Percentiles rank a stretch among this genome's conserved stretches.
These are phyloP conservation scores for Cosmia trapezina DNA, from an alignment of 2,888 invertebrate genomes.

Conservation along the genomic window DNA sequence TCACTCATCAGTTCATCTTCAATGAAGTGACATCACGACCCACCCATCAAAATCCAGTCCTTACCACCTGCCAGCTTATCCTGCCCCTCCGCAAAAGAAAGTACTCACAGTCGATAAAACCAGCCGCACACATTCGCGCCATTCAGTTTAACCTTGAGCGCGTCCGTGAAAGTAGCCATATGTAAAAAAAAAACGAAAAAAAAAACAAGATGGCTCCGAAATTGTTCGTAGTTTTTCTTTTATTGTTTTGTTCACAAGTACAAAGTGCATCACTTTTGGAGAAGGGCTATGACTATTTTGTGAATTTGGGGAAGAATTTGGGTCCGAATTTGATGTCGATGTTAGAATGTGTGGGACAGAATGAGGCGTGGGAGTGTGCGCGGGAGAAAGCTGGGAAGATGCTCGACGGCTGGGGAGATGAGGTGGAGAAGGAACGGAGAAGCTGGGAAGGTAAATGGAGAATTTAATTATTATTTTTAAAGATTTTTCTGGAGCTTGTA, in stretches of 20 bases:
- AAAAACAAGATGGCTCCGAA: conserved; percentile 75
- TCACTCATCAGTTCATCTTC: background rate
- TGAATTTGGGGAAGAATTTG: conserved; percentile 82
- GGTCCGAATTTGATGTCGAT: conserved; percentile 89
- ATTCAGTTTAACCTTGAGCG: conserved; percentile 77
- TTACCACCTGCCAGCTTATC: conserved; percentile 41
- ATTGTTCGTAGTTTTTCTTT: conserved; percentile 66
- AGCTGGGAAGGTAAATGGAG: conserved; percentile 82
- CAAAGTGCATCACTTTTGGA: conserved; percentile 82
- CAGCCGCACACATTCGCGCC: conserved; percentile 63
- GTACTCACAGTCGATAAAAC: conserved; percentile 69
- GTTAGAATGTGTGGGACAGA: conserved; percentile 87
- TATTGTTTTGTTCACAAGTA: conserved; percentile 74
- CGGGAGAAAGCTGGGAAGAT: conserved; percentile 89
- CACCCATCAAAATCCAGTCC: conserved; percentile 59
- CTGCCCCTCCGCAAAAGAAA: conserved; percentile 78
- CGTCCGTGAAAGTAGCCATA: conserved; percentile 53
- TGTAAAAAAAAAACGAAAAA: conserved; percentile 57
- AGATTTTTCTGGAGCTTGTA: no score
- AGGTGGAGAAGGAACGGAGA: conserved; percentile 80
- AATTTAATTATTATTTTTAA: background rate
- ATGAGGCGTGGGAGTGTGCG: conserved; percentile 89
- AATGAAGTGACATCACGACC: conserved; percentile 4
- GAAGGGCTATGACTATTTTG: conserved; percentile 83
- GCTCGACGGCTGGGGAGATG: conserved; percentile 83